Conservation (phyloP, 2,113 vertebrate genomes). For the Cercocebus atys region DNA sequence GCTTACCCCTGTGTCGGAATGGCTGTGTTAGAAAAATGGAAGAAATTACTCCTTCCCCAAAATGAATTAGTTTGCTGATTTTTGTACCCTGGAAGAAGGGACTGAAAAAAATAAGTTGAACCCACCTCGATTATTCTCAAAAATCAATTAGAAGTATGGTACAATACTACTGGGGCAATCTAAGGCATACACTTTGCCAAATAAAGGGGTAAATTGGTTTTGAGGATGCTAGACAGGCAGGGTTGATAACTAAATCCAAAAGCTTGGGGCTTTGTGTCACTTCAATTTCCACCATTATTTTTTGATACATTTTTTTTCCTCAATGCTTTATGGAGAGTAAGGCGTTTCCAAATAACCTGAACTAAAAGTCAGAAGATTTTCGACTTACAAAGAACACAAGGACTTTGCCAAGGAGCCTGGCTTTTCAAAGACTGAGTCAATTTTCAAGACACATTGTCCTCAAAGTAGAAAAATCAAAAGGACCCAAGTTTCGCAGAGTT, state of each 20-base stretch:
- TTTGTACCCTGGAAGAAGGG: neutral
- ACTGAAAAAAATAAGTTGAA: neutral
- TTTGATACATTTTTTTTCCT: neutral
- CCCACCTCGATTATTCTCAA: neutral
- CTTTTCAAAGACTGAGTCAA: conserved; percentile 47
- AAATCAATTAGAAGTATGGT: neutral
- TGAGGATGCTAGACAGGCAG: neutral
- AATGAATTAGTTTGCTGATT: conserved; percentile 32
- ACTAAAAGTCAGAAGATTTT: conserved; percentile 56
- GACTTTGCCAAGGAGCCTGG: neutral
- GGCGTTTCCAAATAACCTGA: neutral
- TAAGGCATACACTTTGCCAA: neutral
- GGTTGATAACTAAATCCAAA: neutral
- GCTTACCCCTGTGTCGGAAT: neutral
- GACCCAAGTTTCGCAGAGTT: conserved; percentile 36
- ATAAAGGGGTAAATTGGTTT: neutral
- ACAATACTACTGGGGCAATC: neutral
- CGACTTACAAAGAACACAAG: neutral
- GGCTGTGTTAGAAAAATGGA: neutral
- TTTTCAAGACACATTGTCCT: conserved; percentile 39
- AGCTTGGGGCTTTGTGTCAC: neutral
- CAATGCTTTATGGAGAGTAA: neutral
- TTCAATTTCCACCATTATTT: neutral
- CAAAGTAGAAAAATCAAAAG: conserved; percentile 46
- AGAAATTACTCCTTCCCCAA: neutral